Percentiles rank a stretch among this genome's conserved stretches.
phyloP scores from a whole-genome alignment of 2,888 invertebrate genomes.

The Kryphioiulus occultus region DNA sequence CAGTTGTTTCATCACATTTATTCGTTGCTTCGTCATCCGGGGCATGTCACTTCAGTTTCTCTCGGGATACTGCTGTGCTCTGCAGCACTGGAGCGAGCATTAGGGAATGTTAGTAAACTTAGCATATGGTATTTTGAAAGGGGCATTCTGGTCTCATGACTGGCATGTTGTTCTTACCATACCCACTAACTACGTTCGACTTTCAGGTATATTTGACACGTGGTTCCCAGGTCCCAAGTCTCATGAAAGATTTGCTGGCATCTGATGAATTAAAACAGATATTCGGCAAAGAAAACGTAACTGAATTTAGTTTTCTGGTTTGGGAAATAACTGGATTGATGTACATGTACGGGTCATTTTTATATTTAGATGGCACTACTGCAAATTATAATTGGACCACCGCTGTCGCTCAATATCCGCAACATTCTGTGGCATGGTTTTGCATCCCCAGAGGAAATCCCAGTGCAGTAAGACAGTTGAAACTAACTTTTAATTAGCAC shows the following conservation, averaged over 20 bases:
- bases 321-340: neutral
- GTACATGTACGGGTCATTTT: no score
- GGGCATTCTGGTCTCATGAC: neutral
- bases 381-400: conserved; percentile 65
- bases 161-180: no score
- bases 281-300: conserved; percentile 63
- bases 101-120: conserved; percentile 2
- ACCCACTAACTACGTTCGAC: neutral
- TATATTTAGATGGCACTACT: conserved; percentile 60
- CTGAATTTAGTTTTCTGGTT: conserved; percentile 49
- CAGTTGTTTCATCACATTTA: neutral
- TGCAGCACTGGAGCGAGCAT: conserved; percentile 33
- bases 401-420: conserved; percentile 66
- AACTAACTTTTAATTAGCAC: no score
- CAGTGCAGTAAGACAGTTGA: conserved; percentile 59
- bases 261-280: conserved; percentile 60
- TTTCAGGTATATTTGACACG: neutral
- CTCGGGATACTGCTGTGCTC: neutral
- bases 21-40: neutral
- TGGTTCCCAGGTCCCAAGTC: conserved; percentile 61
- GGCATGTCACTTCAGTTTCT: neutral
- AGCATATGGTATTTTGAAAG: conserved; percentile 1
- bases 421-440: conserved; percentile 69
- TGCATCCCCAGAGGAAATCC: conserved; percentile 62
- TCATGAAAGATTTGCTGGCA: conserved; percentile 64